Evolutionary conservation across 2,113 vertebrate genomes (phyloP).

Genomic region (Chitala chitala): DNA sequence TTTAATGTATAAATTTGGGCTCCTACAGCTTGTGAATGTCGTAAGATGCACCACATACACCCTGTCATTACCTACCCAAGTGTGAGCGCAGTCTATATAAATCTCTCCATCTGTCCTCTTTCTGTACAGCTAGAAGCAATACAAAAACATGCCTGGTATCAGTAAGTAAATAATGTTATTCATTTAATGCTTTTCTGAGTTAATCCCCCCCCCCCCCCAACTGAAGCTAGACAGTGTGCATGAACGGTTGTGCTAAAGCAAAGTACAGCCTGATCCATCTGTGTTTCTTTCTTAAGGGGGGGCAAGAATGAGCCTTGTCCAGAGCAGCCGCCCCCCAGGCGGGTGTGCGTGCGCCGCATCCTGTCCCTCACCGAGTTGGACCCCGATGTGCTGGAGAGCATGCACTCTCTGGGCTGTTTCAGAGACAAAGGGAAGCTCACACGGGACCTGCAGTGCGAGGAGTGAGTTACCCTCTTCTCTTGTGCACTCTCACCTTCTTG

Average conservation of each 20-base stretch:
- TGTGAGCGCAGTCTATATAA: not conserved
- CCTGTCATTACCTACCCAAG: constrained; percentile 2
- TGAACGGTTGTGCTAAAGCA: not conserved
- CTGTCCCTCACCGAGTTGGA: constrained; percentile 79
- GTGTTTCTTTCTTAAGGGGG: constrained; percentile 50
- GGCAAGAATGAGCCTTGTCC: constrained; percentile 80
- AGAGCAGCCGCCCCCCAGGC: constrained; percentile 72
- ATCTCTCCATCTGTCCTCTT: constrained; percentile 46
- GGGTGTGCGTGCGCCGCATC: constrained; percentile 74
- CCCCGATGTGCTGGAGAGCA: constrained; percentile 84
- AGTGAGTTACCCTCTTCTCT: constrained; percentile 55
- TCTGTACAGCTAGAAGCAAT: constrained; percentile 79
- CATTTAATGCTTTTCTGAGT: not conserved
- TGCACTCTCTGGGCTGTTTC: constrained; percentile 87
- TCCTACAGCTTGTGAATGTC: not conserved
- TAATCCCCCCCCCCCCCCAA: no score
- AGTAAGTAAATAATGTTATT: constrained; percentile 66
- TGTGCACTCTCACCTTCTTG: not conserved
- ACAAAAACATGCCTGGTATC: constrained; percentile 88
- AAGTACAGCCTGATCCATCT: not conserved
- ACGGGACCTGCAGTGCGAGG: constrained; percentile 78
- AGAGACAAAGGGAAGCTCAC: constrained; percentile 79
- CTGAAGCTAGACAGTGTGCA: not conserved
- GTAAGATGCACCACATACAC: not conserved
- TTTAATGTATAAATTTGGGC: not conserved